Evolutionary conservation across 1,140 invertebrate species (phyloP), one percentile per base, ranked within the genome.

Genomic region (Cotesia typhae): DNA sequence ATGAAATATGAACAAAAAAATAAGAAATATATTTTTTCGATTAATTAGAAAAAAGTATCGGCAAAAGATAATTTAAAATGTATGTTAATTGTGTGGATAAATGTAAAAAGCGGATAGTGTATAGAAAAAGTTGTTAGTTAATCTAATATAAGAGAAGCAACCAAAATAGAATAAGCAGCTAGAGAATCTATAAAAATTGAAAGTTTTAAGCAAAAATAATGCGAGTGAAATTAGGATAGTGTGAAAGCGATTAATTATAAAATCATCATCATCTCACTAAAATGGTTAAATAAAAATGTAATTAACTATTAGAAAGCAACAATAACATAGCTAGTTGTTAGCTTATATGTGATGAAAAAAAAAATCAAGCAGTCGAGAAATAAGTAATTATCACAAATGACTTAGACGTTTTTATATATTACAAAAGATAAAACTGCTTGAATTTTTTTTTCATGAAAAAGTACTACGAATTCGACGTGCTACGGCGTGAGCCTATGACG

Each of bases 401-500:
- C 37, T 53, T 55, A 12, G n/a, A 67, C 1, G 6, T 59, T 59
- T 55, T 37, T 10, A 55, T 38, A 28, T 12, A 61, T 61, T 61
- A 35, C 0, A 14, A 60, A 60, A 60, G 3, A n/a, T 4, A 37
- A 3, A 41, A 63, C 53, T 63, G 60, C 60, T 12, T n/a, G 7
- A 38, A n/a, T 37, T 63, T 63, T 38, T 12, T 12, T 20, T n/a
- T 37, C 59, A 12, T 65, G 37, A 65, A 65, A 66, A 38, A 55
- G 70, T 71, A 63, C 70, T 61, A 65, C 70, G 70, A 59, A 41
- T 36, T 74, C 71, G 84, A 83, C 84, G 84, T 85, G 84, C 84
- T 86, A 85, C 84, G 83, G 83, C 84, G 83, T 83, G 84, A 87
- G 81, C 84, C 84, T 87, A 85, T 82, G 80, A 79, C 35, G 60